Conservation (phyloP, 2,888 invertebrate species). For the Xanthorhoe designata region DNA sequence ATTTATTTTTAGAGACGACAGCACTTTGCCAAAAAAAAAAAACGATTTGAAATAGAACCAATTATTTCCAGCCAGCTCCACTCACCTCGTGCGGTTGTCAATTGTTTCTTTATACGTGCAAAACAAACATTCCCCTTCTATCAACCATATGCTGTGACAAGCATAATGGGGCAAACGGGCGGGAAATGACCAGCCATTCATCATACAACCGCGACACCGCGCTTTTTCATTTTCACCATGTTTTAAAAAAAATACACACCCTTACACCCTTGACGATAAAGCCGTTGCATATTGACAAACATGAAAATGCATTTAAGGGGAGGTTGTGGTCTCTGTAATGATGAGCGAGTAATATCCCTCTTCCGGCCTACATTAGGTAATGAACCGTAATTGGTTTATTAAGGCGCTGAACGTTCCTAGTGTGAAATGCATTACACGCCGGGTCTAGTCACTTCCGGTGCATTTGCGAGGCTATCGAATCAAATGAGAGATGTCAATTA, state of each 20-base stretch:
- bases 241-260: conserved; percentile 52
- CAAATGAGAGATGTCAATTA: conserved; percentile 35
- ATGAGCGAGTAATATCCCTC: conserved; percentile 77
- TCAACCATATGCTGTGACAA: conserved; percentile 78
- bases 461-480: conserved; percentile 40
- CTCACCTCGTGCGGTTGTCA: conserved; percentile 24
- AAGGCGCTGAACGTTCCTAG: conserved; percentile 65
- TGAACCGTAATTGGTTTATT: conserved; percentile 82
- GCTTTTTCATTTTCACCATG: conserved; percentile 68
- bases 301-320: conserved; percentile 75
- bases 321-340: conserved; percentile 76
- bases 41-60: neutral
- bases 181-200: conserved; percentile 77
- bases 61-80: conserved; percentile 5
- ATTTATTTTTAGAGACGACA: neutral
- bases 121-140: conserved; percentile 69
- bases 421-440: conserved; percentile 73
- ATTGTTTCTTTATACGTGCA: conserved; percentile 44
- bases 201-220: conserved; percentile 58
- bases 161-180: conserved; percentile 65
- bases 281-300: conserved; percentile 65
- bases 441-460: conserved; percentile 59
- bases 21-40: neutral
- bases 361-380: conserved; percentile 82
- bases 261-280: conserved; percentile 59